Evolutionary conservation across 1,140 invertebrate genomes (phyloP).

Genomic region (Marisa cornuarietis): DNA sequence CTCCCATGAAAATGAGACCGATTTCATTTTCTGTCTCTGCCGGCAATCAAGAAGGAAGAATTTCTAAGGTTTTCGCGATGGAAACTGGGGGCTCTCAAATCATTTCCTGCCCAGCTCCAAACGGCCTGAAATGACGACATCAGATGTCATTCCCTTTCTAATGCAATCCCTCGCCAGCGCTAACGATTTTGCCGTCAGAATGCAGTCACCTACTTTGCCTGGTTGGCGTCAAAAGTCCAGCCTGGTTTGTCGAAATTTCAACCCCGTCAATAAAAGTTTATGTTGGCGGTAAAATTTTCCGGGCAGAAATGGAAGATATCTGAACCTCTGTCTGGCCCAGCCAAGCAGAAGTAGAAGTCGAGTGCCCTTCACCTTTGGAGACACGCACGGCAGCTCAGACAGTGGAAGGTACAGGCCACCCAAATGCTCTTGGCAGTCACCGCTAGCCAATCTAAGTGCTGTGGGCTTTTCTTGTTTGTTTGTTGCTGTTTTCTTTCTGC

Average conservation of each 20-base stretch:
- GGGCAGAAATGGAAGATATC: constrained; percentile 5
- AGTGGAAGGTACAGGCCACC: too few relatives aligned
- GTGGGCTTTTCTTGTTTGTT: too few relatives aligned
- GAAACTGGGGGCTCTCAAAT: constrained; percentile 2
- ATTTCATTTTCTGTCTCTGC: too few relatives aligned
- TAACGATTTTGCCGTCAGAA: constrained; percentile 5
- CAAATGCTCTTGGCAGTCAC: too few relatives aligned
- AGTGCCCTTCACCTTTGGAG: too few relatives aligned
- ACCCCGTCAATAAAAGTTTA: constrained; percentile 10
- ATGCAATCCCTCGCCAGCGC: neutral
- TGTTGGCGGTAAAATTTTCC: neutral
- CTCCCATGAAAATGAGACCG: too few relatives aligned
- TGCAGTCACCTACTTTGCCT: neutral
- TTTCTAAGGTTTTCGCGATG: too few relatives aligned
- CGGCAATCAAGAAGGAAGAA: too few relatives aligned
- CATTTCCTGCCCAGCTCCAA: constrained; percentile 5
- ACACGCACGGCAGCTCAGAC: too few relatives aligned
- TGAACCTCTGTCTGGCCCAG: constrained; percentile 3
- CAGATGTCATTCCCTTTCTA: constrained; percentile 8
- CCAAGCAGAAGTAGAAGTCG: neutral
- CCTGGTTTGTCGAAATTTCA: constrained; percentile 10
- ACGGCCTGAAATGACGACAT: neutral
- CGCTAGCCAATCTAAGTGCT: too few relatives aligned
- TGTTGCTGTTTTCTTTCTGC: too few relatives aligned
- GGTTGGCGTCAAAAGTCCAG: neutral